phyloP scores from a whole-genome alignment of 2,888 invertebrate species.

The Myopa tessellatipennis region DNA sequence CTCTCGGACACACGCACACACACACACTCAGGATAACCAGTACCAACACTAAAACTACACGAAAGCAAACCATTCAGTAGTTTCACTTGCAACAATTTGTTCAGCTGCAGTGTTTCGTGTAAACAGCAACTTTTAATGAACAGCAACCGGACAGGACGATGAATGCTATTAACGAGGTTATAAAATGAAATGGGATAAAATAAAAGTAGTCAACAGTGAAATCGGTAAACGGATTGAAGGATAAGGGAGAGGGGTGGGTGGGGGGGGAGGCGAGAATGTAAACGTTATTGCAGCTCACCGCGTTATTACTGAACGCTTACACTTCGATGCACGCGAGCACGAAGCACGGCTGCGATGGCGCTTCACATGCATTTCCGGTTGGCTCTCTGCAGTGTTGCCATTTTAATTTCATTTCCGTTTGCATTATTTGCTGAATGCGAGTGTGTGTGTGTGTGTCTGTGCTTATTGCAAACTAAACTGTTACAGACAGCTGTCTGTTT shows the following conservation, averaged over 20 bases:
- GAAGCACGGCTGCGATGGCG: not conserved
- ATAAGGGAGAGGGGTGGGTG: not conserved
- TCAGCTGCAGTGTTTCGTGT: not conserved
- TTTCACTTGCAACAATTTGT: constrained; percentile 2
- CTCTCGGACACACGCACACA: too few relatives aligned
- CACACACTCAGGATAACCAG: too few relatives aligned
- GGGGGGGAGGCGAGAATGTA: not conserved
- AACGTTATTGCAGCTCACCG: not conserved
- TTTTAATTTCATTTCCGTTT: constrained; percentile 27
- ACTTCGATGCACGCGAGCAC: not conserved
- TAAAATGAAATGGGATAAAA: not conserved
- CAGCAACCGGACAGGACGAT: not conserved
- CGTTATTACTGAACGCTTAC: not conserved
- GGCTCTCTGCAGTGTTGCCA: not conserved
- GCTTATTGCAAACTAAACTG: not conserved
- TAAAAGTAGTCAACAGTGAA: not conserved
- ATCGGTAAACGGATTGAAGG: not conserved
- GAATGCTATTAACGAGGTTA: constrained; percentile 10
- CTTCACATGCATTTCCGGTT: not conserved
- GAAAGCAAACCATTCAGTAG: too few relatives aligned
- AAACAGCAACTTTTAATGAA: not conserved
- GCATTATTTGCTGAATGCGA: not conserved
- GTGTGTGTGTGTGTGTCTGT: constrained; percentile 1
- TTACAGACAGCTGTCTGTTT: not conserved
- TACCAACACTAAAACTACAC: too few relatives aligned